Percentiles rank a stretch among this genome's conserved stretches.
Conservation (phyloP, 1,140 invertebrate species). For the Drosophila ercepeae region DNA sequence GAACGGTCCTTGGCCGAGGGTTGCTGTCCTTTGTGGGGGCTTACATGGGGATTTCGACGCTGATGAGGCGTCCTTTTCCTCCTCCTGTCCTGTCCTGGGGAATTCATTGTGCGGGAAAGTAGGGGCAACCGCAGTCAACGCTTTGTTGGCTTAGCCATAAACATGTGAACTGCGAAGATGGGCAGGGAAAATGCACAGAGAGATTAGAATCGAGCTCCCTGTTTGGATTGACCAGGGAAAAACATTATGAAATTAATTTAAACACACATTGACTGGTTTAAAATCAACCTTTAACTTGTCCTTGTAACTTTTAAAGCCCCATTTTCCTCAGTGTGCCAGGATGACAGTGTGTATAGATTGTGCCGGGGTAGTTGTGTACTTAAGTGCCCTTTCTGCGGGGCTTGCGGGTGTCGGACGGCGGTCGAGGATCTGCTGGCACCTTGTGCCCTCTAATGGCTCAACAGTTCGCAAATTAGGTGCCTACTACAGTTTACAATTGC, state of each 20-base stretch:
- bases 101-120: slow-evolving; percentile 38
- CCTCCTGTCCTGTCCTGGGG: neutral
- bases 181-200: neutral
- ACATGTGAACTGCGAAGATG: slow-evolving; percentile 38
- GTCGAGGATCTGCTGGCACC: slow-evolving; percentile 21
- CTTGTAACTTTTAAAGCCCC: too few species aligned
- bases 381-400: slow-evolving; percentile 48
- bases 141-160: slow-evolving; percentile 77
- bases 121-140: slow-evolving; percentile 72
- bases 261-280: too few species aligned
- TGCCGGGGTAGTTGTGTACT: slow-evolving; percentile 38
- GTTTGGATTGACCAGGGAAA: too few species aligned
- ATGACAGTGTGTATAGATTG: neutral
- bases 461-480: slow-evolving; percentile 80
- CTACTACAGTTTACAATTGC: slow-evolving; percentile 69
- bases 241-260: too few species aligned
- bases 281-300: too few species aligned
- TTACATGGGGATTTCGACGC: slow-evolving; percentile 64
- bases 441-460: slow-evolving; percentile 73
- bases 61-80: slow-evolving; percentile 38
- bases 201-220: too few species aligned
- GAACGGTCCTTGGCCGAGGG: slow-evolving; percentile 32
- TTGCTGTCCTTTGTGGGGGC: slow-evolving; percentile 38
- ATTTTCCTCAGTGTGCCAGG: neutral
- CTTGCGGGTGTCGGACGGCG: neutral